phyloP scores from a whole-genome alignment of 1,140 invertebrate species.

The Zophobas morio region DNA sequence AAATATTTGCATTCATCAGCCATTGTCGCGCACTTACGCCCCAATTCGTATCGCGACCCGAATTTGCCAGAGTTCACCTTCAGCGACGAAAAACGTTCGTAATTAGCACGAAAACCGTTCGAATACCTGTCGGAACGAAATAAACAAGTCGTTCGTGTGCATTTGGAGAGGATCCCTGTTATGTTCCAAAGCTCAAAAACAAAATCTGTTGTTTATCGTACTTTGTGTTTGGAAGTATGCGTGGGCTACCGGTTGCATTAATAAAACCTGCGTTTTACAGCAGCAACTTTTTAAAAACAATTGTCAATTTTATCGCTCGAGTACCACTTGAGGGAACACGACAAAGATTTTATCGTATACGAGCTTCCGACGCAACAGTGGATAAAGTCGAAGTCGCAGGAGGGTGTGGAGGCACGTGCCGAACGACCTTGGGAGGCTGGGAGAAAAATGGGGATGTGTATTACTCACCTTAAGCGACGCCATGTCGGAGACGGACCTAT shows the following conservation, averaged over 20 bases:
- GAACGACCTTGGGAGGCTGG: background rate
- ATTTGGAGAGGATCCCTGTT: background rate
- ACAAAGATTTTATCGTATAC: background rate
- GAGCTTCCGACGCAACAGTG: too few species aligned
- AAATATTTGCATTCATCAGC: conserved; percentile 31
- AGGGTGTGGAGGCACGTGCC: too few species aligned
- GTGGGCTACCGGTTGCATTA: too few species aligned
- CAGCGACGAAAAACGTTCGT: conserved; percentile 4
- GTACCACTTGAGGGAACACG: background rate
- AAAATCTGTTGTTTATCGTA: background rate
- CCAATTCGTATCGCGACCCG: conserved; percentile 9
- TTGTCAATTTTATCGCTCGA: conserved; percentile 2
- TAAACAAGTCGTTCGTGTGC: conserved; percentile 1
- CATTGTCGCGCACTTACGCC: conserved; percentile 11
- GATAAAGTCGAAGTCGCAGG: too few species aligned
- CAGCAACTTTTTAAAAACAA: conserved; percentile 1
- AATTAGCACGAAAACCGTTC: background rate
- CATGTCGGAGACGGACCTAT: conserved; percentile 99
- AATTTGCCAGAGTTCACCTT: conserved; percentile 6
- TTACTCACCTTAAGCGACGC: conserved; percentile 95
- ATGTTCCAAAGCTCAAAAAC: background rate
- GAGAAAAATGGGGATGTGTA: background rate
- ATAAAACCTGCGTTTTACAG: background rate
- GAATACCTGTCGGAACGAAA: conserved; percentile 14
- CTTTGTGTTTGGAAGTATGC: background rate